Evolutionary conservation across 2,113 vertebrate species (phyloP).

Genomic region (Megatriorchis doriae): DNA sequence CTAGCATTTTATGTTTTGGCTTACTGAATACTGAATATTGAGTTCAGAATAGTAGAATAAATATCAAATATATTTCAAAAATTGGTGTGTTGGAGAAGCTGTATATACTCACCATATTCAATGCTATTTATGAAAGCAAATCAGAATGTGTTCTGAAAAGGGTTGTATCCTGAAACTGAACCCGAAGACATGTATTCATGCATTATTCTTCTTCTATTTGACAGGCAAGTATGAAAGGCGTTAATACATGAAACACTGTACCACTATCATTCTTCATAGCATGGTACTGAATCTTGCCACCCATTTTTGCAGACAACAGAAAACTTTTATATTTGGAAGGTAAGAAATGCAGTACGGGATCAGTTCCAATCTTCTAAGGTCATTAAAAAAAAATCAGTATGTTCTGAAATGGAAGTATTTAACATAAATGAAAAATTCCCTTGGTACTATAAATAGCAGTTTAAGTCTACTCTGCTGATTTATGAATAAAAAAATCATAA

Average conservation of each 20-base stretch:
- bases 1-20: background rate
- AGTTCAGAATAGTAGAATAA: conserved; percentile 2
- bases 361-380: background rate
- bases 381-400: background rate
- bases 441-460: background rate
- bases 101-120: background rate
- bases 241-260: background rate
- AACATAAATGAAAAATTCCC: background rate
- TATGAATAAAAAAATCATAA: background rate
- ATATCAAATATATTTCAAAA: background rate
- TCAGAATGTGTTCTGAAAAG: background rate
- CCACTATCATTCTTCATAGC: background rate
- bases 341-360: background rate
- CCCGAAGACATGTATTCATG: background rate
- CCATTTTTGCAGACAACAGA: background rate
- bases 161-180: background rate
- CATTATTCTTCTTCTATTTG: background rate
- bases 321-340: background rate
- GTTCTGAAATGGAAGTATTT: background rate
- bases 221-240: background rate
- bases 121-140: background rate
- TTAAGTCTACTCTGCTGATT: background rate
- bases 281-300: background rate
- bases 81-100: background rate
- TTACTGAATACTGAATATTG: background rate